Evolutionary conservation across 2,797 vertebrate species (phyloP).

Genomic region (Glossophaga mutica): DNA sequence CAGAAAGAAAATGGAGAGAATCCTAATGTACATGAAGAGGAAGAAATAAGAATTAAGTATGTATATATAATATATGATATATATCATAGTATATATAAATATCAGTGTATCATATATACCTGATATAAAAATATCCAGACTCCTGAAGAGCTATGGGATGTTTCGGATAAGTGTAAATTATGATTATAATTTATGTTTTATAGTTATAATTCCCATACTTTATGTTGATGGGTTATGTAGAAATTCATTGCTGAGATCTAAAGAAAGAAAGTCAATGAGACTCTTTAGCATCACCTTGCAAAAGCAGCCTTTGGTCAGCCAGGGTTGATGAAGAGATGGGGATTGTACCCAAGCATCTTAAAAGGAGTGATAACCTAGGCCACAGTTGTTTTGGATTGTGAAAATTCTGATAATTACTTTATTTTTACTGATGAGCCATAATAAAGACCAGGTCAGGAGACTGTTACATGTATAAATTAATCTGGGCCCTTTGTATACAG

Average conservation of each 20-base stretch:
- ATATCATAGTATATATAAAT: background rate
- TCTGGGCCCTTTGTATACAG: background rate
- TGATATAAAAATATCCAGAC: background rate
- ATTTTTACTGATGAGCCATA: background rate
- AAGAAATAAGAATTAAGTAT: slow-evolving; percentile 34
- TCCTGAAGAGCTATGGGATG: background rate
- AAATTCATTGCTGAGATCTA: background rate
- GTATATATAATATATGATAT: slow-evolving; percentile 16
- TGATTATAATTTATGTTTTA: background rate
- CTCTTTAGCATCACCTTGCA: background rate
- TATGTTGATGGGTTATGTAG: background rate
- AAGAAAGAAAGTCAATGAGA: background rate
- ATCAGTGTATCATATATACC: background rate
- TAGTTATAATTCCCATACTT: background rate
- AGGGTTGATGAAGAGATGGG: too few species aligned
- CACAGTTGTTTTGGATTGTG: background rate
- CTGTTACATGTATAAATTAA: background rate
- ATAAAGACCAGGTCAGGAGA: background rate
- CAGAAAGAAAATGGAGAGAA: background rate
- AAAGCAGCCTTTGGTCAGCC: background rate
- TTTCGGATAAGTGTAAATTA: background rate
- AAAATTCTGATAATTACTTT: background rate
- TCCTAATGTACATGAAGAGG: slow-evolving; percentile 40
- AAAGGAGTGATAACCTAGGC: background rate
- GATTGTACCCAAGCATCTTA: background rate